Base-by-base conservation (phyloP, 2,888 invertebrate species). In the Drosophila seclusa region DNA sequence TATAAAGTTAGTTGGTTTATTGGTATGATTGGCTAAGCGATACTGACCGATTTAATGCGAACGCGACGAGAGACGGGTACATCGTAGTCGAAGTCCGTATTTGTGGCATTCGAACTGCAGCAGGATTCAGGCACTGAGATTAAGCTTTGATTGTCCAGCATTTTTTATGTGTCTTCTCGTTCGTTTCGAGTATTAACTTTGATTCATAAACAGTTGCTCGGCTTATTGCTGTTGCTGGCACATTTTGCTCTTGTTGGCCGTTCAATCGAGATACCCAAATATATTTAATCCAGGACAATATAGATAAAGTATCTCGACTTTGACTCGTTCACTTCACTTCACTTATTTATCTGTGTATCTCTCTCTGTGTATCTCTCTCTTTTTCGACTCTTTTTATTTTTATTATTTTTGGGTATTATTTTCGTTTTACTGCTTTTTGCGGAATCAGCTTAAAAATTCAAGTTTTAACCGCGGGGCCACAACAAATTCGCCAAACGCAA, bases 211-310 rank as follows among this genome's bases (percentile, higher is more conserved):
- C 18, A 27, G 49, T 58, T 27, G 29, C 27, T 32, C 21, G 24
- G 32, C 34, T 69, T 45, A 74, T 6, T 10, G 38, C 2, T 16
- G 18, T 10, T 27, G 29, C 27, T 57, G 29, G 13, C 38, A 38
- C 55, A 55, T 48, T 2, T 34, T 31, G 6, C 16, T 21, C 64
- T 27, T 42, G 48, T 71, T 24, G 42, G 7, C 42, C 64, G 67
- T 63, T 29, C 64, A 70, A 67, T 77, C 83, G 90, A 91, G 90
- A 83, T 87, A 86, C 80, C 84, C 82, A 90, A 76, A 79, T 89
- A 91, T 91, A 91, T 91, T 91, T 91, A 91, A 91, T 91, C 91
- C 91, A 90, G 91, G 91, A 89, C 91, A 91, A 91, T 91, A 91
- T 91, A 91, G 83, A 82, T 89, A 82, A 87, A 90, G 83, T 90